Evolutionary conservation across 2,888 invertebrate species (phyloP), one percentile per base, ranked within the genome.

Genomic region (Hyposoter didymator): DNA sequence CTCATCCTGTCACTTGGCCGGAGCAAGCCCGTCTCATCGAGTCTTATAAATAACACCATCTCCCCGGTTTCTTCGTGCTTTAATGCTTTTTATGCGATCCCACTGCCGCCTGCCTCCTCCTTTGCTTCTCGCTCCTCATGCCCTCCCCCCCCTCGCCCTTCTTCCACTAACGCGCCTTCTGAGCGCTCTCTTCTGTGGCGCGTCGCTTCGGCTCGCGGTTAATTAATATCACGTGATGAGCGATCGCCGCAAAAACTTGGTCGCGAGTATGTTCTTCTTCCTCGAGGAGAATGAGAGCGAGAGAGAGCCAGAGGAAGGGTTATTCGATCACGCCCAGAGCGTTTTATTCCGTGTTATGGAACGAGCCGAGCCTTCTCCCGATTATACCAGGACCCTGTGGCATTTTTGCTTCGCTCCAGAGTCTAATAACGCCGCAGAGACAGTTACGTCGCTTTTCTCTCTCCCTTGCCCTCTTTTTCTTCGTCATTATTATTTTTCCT

Each of bases 191-290:
- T 55, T 45, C 69, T 39, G 39, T 39, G 70, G 62, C 81, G 72
- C 82, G 84, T 78, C 69, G 82, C 49, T 78, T 62, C 47, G 74
- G 62, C 84, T 85, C 74, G 88, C 89, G 91, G 90, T 91, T 93
- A 93, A 94, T 94, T 93, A 93, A 93, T 92, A 93, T 92, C 93
- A 92, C 92, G 91, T 92, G 93, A 93, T 91, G 92, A 92, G 90
- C 91, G 90, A 91, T 92, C 91, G 91, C 62, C 88, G 92, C 91
- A 91, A 91, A 80, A 91, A 92, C 90, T 89, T 88, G 84, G 73
- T 81, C 85, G 78, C 76, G 80, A 85, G 84, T 79, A 73, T 83
- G 74, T 90, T 88, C 87, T 78, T 78, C 85, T 75, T 67, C 84
- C 84, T 52, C 10, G 17, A 76, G 72, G 45, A 78, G 19, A 7